Evolutionary conservation across 2,797 vertebrate genomes (phyloP), one percentile per base, ranked within the genome.

Genomic region (Remorina albescens): DNA sequence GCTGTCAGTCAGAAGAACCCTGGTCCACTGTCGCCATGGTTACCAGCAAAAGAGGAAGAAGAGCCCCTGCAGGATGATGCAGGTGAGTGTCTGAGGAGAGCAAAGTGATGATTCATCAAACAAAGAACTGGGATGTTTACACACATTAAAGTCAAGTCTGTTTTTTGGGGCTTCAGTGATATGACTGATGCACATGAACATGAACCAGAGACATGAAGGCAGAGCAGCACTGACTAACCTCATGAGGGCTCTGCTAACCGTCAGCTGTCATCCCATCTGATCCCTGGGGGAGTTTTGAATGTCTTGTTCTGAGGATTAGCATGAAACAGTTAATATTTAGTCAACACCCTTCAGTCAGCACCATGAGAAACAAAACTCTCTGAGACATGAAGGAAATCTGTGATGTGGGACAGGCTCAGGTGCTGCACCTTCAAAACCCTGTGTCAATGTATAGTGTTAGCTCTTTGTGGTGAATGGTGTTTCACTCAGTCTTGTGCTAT

Each of bases 231-330:
- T 37, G 2, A 83, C 91, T 81, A 9, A 93, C 92, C 92, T 84
- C 49, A 54, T 0, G 65, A 69, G 47, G 47, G 57, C 41, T 58
- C 73, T 50, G 66, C 47, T 57, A 11, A 47, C 26, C 21, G 91
- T 95, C 94, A 95, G 88, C 94, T 93, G 88, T 69, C 67, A 16
- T 86, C 86, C 60, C 71, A 46, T 47, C 83, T 80, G 60, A 47
- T 86, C 60, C 84, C 84, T 37, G 81, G 80, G 44, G 89, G 81
- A 10, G 76, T 71, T 89, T 90, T 94, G 65, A 95, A 83, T 13
- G 88, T 91, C 86, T 94, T 95, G 88, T 94, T 94, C 95, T 95
- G 63, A 13, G 42, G 63, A 2, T 4, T 19, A 67, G 15, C 54
- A 61, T 8, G 16, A 34, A 21, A 23, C 42, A 8, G 34, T 53